Evolutionary conservation across 1,140 invertebrate species (phyloP).

Genomic region (Paralvinella palmiformis): DNA sequence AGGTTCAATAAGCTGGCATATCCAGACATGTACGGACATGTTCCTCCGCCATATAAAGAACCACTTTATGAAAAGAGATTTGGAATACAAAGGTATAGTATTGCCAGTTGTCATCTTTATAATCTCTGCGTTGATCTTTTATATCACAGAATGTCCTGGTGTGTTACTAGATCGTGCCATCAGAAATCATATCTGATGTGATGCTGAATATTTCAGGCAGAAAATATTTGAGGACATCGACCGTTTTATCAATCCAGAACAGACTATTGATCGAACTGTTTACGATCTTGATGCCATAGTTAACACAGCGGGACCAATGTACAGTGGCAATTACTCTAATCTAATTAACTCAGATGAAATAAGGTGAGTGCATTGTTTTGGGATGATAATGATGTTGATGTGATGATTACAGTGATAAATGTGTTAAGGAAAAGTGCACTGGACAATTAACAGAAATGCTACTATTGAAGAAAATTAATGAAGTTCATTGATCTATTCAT

Average conservation of each 20-base stretch:
- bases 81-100: slow-evolving; percentile 45
- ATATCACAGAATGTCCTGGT: too few relatives aligned
- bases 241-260: slow-evolving; percentile 45
- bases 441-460: too few relatives aligned
- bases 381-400: too few relatives aligned
- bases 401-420: too few relatives aligned
- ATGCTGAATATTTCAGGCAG: slow-evolving; percentile 27
- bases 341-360: slow-evolving; percentile 58
- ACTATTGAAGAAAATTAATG: too few relatives aligned
- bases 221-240: slow-evolving; percentile 50
- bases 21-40: slow-evolving; percentile 43
- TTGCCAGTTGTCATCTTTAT: too few relatives aligned
- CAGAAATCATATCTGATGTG: too few relatives aligned
- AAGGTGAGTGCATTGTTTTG: too few relatives aligned
- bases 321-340: slow-evolving; percentile 24
- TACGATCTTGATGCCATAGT: slow-evolving; percentile 66
- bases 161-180: too few relatives aligned
- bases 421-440: too few relatives aligned
- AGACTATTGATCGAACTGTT: slow-evolving; percentile 59
- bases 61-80: slow-evolving; percentile 39
- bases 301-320: slow-evolving; percentile 22
- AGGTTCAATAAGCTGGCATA: slow-evolving; percentile 45
- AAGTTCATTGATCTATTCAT: too few relatives aligned
- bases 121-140: too few relatives aligned
- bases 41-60: slow-evolving; percentile 27